phyloP scores from a whole-genome alignment of 2,113 vertebrate genomes.

The Odontophorus gujanensis region DNA sequence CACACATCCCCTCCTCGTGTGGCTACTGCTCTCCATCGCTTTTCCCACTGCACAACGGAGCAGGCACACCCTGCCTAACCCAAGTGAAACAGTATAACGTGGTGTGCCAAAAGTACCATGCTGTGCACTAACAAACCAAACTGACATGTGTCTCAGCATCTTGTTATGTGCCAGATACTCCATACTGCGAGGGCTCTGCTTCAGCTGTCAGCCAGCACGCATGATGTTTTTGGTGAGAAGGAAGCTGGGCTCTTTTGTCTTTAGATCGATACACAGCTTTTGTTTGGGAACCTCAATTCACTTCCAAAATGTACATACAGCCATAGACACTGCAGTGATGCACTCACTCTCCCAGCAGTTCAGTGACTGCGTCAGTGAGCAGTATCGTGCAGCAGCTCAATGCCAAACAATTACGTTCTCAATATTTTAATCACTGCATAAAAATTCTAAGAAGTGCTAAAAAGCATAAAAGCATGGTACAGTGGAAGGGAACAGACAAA shows the following conservation, averaged over 20 bases:
- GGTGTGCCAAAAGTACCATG: background rate
- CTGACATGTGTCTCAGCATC: background rate
- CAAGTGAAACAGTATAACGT: accelerated
- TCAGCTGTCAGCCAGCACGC: background rate
- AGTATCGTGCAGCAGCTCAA: background rate
- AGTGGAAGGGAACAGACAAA: background rate
- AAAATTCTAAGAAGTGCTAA: background rate
- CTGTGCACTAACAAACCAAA: background rate
- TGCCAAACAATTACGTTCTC: background rate
- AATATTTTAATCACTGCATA: background rate
- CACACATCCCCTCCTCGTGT: too few relatives aligned
- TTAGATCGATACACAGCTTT: background rate
- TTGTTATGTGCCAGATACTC: background rate
- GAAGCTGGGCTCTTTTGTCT: background rate
- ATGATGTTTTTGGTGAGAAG: background rate
- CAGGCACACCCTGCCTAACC: background rate
- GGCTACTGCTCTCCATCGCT: background rate
- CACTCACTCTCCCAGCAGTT: background rate
- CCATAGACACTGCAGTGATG: background rate
- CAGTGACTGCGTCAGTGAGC: background rate
- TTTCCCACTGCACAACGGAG: background rate
- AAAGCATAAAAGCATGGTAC: too few relatives aligned
- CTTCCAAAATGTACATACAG: background rate
- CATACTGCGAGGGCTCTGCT: accelerated
- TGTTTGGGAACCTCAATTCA: background rate